Evolutionary conservation across 2,888 invertebrate species (phyloP).

Genomic region (Drosophila recens): DNA sequence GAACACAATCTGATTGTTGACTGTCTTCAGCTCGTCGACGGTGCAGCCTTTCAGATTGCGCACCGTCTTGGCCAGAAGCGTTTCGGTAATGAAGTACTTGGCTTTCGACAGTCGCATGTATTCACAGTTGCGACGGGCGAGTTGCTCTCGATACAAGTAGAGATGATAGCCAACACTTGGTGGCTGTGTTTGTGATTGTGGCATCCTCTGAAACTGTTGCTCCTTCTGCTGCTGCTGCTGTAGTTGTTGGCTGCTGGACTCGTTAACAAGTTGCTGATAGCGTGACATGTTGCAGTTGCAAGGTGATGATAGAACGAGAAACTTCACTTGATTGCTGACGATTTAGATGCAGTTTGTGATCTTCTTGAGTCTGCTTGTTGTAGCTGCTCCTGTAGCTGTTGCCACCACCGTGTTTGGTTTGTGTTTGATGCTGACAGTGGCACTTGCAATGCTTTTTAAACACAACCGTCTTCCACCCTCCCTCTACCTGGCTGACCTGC

Average conservation of each 20-base stretch:
- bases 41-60: slow-evolving; percentile 66
- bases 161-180: slow-evolving; percentile 70
- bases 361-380: neutral
- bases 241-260: slow-evolving; percentile 29
- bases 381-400: slow-evolving; percentile 25
- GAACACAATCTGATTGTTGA: slow-evolving; percentile 71
- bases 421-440: slow-evolving; percentile 49
- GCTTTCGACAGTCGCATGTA: slow-evolving; percentile 68
- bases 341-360: slow-evolving; percentile 10
- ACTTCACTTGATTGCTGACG: slow-evolving; percentile 9
- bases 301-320: slow-evolving; percentile 4
- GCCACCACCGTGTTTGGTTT: slow-evolving; percentile 41
- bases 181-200: slow-evolving; percentile 28
- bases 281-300: slow-evolving; percentile 55
- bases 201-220: slow-evolving; percentile 4
- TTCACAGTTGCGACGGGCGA: slow-evolving; percentile 66
- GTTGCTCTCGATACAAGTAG: slow-evolving; percentile 70
- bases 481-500: slow-evolving; percentile 26
- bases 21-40: slow-evolving; percentile 66
- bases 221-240: slow-evolving; percentile 25
- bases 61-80: slow-evolving; percentile 65
- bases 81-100: slow-evolving; percentile 73
- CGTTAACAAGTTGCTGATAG: slow-evolving; percentile 66
- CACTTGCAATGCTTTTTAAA: slow-evolving; percentile 48
- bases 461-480: neutral